Percentiles rank a stretch among this genome's conserved stretches.
Conservation (phyloP, 2,888 invertebrate species). For the Callyntrura guangdongensis region DNA sequence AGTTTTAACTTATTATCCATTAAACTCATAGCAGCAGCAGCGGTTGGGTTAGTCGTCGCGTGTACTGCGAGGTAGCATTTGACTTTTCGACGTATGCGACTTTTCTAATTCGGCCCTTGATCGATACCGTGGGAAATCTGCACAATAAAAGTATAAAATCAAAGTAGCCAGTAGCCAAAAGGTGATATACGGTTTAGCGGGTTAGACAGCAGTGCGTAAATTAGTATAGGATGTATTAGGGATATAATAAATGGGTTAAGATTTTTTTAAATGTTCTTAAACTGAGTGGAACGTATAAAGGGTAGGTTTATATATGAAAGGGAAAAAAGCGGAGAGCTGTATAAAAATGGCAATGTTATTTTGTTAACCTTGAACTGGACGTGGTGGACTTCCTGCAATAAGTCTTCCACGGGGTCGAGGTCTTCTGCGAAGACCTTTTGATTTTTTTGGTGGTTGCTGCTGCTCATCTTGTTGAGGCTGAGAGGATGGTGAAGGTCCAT, state of each 20-base stretch:
- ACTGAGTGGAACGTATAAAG: conserved; percentile 28
- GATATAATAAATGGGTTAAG: conserved; percentile 42
- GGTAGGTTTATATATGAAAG: background rate
- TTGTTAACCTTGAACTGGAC: conserved; percentile 72
- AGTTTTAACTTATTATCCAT: conserved; percentile 27
- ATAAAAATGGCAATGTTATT: conserved; percentile 39
- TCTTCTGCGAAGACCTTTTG: too few species aligned
- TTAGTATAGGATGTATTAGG: too few species aligned
- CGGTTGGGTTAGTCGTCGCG: conserved; percentile 40
- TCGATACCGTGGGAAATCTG: conserved; percentile 31
- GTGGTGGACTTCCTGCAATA: conserved; percentile 63
- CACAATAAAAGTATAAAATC: conserved; percentile 35
- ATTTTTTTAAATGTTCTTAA: conserved; percentile 28
- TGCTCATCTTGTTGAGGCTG: conserved; percentile 4
- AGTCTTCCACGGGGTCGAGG: conserved; percentile 50
- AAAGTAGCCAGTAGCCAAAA: conserved; percentile 27
- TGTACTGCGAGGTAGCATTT: conserved; percentile 43
- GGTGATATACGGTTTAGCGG: conserved; percentile 24
- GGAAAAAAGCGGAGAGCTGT: background rate
- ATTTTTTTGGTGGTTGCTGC: conserved; percentile 12
- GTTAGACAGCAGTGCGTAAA: conserved; percentile 1
- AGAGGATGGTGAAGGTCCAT: background rate
- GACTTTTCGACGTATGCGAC: conserved; percentile 14
- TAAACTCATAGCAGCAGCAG: conserved; percentile 35
- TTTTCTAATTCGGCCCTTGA: conserved; percentile 23